These are phyloP conservation scores for Ectemnius continuus DNA, from an alignment of 2,888 invertebrate species.

Conservation along the genomic window DNA sequence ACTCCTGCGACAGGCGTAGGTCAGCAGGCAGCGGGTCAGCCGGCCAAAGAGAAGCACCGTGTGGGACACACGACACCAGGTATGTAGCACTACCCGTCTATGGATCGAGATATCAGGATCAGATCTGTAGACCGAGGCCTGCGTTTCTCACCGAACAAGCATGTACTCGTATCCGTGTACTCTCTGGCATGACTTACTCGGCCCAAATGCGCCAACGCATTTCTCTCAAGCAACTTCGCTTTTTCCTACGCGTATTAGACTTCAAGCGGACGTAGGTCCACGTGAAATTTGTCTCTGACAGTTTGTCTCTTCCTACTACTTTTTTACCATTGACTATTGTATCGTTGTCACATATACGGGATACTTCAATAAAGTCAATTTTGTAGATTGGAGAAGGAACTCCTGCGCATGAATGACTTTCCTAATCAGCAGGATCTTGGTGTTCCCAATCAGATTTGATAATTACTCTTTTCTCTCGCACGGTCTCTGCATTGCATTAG, in stretches of 20 bases:
- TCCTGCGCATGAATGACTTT: conserved; percentile 66
- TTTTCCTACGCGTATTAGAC: neutral
- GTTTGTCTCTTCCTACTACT: too few species aligned
- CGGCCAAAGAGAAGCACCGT: conserved; percentile 81
- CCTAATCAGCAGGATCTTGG: conserved; percentile 55
- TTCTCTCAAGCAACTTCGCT: neutral
- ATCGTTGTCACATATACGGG: conserved; percentile 8
- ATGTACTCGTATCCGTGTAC: conserved; percentile 26
- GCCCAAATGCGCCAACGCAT: neutral
- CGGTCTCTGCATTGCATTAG: conserved; percentile 12
- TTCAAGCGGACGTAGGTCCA: too few species aligned
- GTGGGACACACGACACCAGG: conserved; percentile 75
- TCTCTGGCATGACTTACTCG: conserved; percentile 31
- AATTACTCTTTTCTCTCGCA: conserved; percentile 43
- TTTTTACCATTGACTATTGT: neutral
- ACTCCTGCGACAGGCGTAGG: conserved; percentile 79
- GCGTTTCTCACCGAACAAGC: conserved; percentile 45
- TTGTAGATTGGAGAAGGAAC: conserved; percentile 73
- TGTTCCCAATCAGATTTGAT: conserved; percentile 52
- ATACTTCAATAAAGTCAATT: conserved; percentile 53
- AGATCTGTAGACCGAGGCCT: conserved; percentile 19
- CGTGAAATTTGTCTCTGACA: too few species aligned
- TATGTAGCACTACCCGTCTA: conserved; percentile 67
- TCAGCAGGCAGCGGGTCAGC: conserved; percentile 80
- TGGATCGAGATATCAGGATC: conserved; percentile 21